Percentiles rank a stretch among this genome's conserved stretches.
These are phyloP conservation scores for Cettia cetti DNA, from an alignment of 2,113 vertebrate species.

Conservation along the genomic window DNA sequence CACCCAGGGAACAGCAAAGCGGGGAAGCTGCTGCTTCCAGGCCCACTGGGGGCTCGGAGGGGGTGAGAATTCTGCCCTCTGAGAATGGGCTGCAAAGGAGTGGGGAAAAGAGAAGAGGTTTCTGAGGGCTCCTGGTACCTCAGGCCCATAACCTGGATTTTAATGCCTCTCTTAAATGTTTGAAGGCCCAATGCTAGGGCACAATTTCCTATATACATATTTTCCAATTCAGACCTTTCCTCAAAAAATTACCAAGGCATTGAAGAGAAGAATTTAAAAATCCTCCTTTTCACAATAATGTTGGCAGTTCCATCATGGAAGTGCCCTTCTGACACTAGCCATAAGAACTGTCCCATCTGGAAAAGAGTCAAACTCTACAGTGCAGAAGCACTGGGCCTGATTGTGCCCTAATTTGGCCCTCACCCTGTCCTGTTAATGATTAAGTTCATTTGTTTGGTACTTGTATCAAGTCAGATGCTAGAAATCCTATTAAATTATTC, in stretches of 20 bases:
- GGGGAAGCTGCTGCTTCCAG: neutral
- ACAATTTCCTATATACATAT: neutral
- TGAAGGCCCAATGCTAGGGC: neutral
- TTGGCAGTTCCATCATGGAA: neutral
- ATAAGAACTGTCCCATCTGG: neutral
- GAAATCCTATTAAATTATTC: neutral
- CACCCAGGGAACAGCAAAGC: neutral
- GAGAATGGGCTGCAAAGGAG: neutral
- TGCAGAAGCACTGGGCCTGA: neutral
- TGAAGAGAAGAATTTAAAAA: neutral
- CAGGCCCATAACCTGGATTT: neutral
- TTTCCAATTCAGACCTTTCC: neutral
- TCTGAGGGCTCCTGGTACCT: neutral
- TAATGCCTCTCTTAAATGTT: rapidly evolving
- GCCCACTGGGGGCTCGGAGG: neutral
- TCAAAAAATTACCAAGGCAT: neutral
- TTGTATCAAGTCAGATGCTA: neutral
- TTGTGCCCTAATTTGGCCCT: neutral
- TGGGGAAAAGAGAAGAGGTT: neutral
- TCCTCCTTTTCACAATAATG: neutral
- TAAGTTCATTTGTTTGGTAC: neutral
- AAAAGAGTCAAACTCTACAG: neutral
- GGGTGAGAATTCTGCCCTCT: neutral
- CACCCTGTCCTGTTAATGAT: neutral
- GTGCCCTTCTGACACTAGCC: neutral